Conservation (phyloP, 2,888 invertebrate species). For the Leptothorax acervorum region DNA sequence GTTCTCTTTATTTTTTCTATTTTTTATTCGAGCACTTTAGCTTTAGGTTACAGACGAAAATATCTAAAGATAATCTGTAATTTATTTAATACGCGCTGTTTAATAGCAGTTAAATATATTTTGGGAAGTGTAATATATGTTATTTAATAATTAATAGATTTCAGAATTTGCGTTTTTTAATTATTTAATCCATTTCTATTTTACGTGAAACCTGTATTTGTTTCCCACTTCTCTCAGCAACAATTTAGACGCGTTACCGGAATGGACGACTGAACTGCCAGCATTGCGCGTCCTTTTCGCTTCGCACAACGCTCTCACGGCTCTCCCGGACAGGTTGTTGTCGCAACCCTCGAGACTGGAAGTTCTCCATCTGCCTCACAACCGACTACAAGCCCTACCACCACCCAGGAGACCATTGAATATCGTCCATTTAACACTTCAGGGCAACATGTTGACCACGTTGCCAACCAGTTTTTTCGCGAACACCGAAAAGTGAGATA, state of each 20-base stretch:
- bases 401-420: constrained; percentile 90
- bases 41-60: not conserved
- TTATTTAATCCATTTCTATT: constrained; percentile 25
- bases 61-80: not conserved
- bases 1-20: not conserved
- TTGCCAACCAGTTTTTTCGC: constrained; percentile 93
- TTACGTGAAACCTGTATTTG: not conserved
- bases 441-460: constrained; percentile 92
- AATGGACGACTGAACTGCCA: constrained; percentile 92
- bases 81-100: not conserved
- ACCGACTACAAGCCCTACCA: constrained; percentile 91
- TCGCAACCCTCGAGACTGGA: constrained; percentile 91
- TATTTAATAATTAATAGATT: not conserved
- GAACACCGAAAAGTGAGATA: constrained; percentile 86
- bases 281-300: constrained; percentile 91
- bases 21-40: not conserved
- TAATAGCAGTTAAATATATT: not conserved
- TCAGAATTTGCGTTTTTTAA: not conserved
- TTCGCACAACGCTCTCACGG: constrained; percentile 90
- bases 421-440: constrained; percentile 89
- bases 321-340: constrained; percentile 91
- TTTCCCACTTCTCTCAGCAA: constrained; percentile 85
- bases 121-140: not conserved
- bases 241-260: constrained; percentile 90
- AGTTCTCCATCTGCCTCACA: constrained; percentile 92